Percentiles rank a stretch among this genome's conserved stretches.
These are phyloP conservation scores for Campylomormyrus numenius DNA, from an alignment of 2,113 vertebrate genomes.

Conservation along the genomic window DNA sequence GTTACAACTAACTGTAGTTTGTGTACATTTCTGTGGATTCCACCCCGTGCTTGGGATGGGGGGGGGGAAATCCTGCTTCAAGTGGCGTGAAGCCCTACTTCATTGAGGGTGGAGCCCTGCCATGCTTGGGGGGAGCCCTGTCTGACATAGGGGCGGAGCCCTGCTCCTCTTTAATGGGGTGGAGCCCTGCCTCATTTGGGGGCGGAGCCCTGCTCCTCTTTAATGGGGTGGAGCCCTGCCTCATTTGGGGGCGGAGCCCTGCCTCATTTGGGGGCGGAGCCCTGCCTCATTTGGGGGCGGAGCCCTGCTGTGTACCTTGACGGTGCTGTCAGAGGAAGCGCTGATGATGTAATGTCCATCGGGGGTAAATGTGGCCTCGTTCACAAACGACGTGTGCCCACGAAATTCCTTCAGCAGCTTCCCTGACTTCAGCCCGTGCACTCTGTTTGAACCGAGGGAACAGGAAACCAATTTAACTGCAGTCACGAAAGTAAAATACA, in stretches of 20 bases:
- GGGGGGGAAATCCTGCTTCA: conserved; percentile 55
- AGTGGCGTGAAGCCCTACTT: no score
- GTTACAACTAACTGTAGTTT: not conserved
- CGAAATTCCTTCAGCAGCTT: conserved; percentile 93
- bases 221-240: not conserved
- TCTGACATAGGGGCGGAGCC: conserved; percentile 1
- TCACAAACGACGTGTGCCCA: conserved; percentile 92
- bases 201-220: not conserved
- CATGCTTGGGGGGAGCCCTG: not conserved
- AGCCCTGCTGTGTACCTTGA: conserved; percentile 98
- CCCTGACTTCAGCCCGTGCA: conserved; percentile 90
- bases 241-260: not conserved
- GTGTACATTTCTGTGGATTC: not conserved
- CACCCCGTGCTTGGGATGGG: not conserved
- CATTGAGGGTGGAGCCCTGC: not conserved
- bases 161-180: no score
- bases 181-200: not conserved
- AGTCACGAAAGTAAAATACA: not conserved
- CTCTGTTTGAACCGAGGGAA: conserved; percentile 29
- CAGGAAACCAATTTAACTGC: not conserved
- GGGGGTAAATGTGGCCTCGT: conserved; percentile 91
- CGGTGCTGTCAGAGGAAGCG: conserved; percentile 92
- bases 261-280: not conserved
- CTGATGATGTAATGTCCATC: conserved; percentile 92
- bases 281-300: not conserved